These are phyloP conservation scores for Discoglossus pictus DNA, from an alignment of 2,797 vertebrate genomes.

Conservation along the genomic window DNA sequence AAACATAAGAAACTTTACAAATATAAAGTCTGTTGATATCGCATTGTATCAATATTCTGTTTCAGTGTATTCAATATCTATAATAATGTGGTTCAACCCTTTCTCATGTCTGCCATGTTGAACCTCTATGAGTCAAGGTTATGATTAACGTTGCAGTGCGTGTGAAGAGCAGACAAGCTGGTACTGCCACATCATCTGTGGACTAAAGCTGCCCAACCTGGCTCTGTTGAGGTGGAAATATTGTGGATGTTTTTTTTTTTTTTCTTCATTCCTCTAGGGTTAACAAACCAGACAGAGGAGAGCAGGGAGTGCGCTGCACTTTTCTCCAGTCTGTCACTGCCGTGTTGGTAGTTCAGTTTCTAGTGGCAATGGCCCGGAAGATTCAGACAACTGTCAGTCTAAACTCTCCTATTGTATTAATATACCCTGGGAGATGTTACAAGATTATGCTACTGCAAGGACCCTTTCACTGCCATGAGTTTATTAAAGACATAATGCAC, in stretches of 20 bases:
- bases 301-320: conserved; percentile 31
- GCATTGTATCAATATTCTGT: too few relatives aligned
- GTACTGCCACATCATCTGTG: conserved; percentile 35
- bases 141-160: too few relatives aligned
- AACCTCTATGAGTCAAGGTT: too few relatives aligned
- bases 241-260: conserved; percentile 41
- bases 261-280: conserved; percentile 18
- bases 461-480: conserved; percentile 7
- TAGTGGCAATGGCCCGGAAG: conserved; percentile 39
- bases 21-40: too few relatives aligned
- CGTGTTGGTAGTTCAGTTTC: conserved; percentile 30
- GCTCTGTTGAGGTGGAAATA: conserved; percentile 49
- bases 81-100: too few relatives aligned
- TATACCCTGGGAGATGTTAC: neutral
- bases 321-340: conserved; percentile 27
- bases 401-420: conserved; percentile 8
- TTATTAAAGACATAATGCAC: conserved; percentile 16
- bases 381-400: conserved; percentile 32
- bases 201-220: conserved; percentile 46
- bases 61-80: too few relatives aligned
- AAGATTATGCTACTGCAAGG: too few relatives aligned
- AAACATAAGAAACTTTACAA: too few relatives aligned
- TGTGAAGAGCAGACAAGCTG: too few relatives aligned
- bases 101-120: too few relatives aligned
- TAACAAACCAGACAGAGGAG: conserved; percentile 32